Conservation (phyloP, 1,140 invertebrate species). For the Dreissena polymorpha region DNA sequence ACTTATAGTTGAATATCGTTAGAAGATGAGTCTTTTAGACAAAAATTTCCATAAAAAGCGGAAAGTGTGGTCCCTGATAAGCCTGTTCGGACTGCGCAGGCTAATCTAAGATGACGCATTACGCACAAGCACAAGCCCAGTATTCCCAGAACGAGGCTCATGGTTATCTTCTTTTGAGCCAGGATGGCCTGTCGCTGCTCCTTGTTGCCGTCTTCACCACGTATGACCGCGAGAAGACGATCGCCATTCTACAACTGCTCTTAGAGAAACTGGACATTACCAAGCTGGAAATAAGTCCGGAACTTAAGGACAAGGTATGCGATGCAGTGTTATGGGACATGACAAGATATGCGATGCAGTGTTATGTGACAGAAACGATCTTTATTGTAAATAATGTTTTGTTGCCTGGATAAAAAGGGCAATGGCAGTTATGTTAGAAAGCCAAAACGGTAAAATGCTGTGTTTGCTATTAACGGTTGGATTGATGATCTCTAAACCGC, state of each 20-base stretch:
- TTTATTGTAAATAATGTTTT: not conserved
- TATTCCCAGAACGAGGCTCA: too few species aligned
- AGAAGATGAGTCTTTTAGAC: too few species aligned
- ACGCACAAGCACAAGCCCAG: too few species aligned
- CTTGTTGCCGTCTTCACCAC: constrained; percentile 36
- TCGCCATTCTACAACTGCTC: constrained; percentile 18
- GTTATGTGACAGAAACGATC: not conserved
- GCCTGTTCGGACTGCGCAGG: too few species aligned
- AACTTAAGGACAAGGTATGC: constrained; percentile 24
- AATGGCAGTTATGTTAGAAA: not conserved
- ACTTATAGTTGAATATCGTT: too few species aligned
- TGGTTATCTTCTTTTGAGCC: not conserved
- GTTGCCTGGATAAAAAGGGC: not conserved
- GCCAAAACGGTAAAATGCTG: not conserved
- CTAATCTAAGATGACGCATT: too few species aligned
- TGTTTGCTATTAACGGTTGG: not conserved
- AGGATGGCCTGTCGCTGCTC: constrained; percentile 37
- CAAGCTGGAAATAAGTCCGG: not conserved
- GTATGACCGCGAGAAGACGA: constrained; percentile 38
- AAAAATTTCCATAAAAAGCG: too few species aligned
- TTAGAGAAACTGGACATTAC: constrained; percentile 15
- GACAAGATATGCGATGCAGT: constrained; percentile 14
- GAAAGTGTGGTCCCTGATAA: too few species aligned
- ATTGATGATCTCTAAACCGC: too few species aligned
- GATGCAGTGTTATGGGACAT: not conserved